These are phyloP conservation scores for Rhincodon typus DNA, from an alignment of 2,797 vertebrate species.

Conservation along the genomic window DNA sequence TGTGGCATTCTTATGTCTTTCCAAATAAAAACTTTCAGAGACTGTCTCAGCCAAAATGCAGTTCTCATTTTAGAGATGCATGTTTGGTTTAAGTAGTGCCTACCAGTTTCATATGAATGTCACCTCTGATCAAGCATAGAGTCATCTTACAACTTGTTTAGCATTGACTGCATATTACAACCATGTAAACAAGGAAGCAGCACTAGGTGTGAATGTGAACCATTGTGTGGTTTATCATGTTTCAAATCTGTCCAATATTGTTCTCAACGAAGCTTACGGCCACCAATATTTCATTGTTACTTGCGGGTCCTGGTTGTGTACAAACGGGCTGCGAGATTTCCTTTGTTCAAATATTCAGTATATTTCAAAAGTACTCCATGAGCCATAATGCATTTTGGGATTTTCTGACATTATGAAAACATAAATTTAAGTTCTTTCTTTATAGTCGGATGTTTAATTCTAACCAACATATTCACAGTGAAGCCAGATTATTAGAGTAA, in stretches of 20 bases:
- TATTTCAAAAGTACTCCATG: background rate
- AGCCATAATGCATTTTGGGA: background rate
- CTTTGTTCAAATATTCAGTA: background rate
- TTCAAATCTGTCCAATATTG: background rate
- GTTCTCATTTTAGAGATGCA: background rate
- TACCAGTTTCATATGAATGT: background rate
- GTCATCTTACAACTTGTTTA: background rate
- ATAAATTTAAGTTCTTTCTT: background rate
- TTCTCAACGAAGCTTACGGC: background rate
- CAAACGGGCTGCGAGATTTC: background rate
- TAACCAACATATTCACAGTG: background rate
- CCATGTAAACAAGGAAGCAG: background rate
- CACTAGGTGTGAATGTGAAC: background rate
- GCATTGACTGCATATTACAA: background rate
- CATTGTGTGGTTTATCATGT: too few relatives aligned
- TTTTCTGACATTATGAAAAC: background rate
- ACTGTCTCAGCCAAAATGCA: background rate
- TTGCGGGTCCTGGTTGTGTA: background rate
- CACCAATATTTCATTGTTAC: background rate
- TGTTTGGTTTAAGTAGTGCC: background rate
- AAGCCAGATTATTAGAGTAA: background rate
- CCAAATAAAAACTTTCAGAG: background rate
- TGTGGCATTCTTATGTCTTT: background rate
- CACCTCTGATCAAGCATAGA: background rate
- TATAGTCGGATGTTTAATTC: background rate